These are phyloP conservation scores for Lethrus apterus DNA, from an alignment of 1,140 invertebrate genomes.

Conservation along the genomic window DNA sequence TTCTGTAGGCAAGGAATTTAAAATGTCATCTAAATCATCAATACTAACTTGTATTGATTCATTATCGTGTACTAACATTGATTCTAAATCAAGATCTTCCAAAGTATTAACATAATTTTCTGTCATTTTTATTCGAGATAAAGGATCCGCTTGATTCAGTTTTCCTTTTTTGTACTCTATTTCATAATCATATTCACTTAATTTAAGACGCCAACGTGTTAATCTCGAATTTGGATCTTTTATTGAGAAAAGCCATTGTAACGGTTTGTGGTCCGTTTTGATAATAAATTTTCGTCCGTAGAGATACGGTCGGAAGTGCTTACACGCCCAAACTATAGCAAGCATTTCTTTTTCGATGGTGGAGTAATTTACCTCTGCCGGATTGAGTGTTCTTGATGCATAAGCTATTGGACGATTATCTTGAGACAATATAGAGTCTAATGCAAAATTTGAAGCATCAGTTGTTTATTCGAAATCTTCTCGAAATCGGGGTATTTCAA, in stretches of 20 bases:
- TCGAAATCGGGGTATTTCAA: conserved; percentile 7
- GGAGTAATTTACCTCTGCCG: conserved; percentile 22
- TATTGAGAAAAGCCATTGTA: conserved; percentile 43
- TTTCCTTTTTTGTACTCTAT: conserved; percentile 28
- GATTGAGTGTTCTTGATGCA: conserved; percentile 20
- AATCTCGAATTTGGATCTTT: conserved; percentile 38
- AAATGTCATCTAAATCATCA: too few relatives aligned
- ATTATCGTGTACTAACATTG: too few relatives aligned
- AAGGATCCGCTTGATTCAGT: too few relatives aligned
- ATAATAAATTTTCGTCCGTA: conserved; percentile 43
- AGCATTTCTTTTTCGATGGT: conserved; percentile 15
- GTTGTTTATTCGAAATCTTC: conserved; percentile 26
- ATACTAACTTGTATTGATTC: too few relatives aligned
- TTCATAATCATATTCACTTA: conserved; percentile 36
- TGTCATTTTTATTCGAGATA: too few relatives aligned
- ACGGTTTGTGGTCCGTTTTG: conserved; percentile 45
- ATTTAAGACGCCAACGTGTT: conserved; percentile 30
- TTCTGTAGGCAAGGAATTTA: too few relatives aligned
- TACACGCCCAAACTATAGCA: conserved; percentile 23
- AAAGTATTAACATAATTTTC: too few relatives aligned
- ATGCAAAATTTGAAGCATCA: conserved; percentile 30
- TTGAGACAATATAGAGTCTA: conserved; percentile 32
- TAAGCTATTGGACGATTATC: conserved; percentile 21
- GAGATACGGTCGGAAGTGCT: conserved; percentile 45
- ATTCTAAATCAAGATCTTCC: too few relatives aligned